A percentile compares a stretch with the other conserved stretches of the same genome.
Conservation (phyloP, 2,113 vertebrate species). For the Otocyon megalotis region DNA sequence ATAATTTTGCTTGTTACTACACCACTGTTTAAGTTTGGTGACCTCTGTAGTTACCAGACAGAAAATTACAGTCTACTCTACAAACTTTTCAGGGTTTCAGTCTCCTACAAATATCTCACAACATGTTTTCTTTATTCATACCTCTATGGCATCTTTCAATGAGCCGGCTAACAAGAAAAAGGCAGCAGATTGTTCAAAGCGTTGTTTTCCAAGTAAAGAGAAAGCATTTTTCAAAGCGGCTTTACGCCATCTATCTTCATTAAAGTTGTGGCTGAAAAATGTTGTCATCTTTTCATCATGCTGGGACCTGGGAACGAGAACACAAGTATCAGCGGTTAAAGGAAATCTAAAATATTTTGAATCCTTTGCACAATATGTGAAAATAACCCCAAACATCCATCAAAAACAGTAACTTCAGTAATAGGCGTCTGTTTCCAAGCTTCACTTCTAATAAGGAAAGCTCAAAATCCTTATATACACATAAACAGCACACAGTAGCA, state of each 20-base stretch:
- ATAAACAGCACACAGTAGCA: neutral
- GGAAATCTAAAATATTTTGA: slow-evolving; percentile 5
- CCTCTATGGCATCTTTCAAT: slow-evolving; percentile 98
- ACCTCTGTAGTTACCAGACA: neutral
- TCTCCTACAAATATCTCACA: neutral
- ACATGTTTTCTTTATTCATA: slow-evolving; percentile 75
- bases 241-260: slow-evolving; percentile 97
- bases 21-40: slow-evolving; percentile 20
- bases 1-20: neutral
- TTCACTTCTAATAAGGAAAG: neutral
- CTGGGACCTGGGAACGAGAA: slow-evolving; percentile 91
- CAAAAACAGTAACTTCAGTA: neutral
- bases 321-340: slow-evolving; percentile 41
- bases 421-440: neutral
- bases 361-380: slow-evolving; percentile 13
- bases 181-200: slow-evolving; percentile 98
- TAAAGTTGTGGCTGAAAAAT: slow-evolving; percentile 99
- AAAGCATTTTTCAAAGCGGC: slow-evolving; percentile 99
- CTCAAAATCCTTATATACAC: neutral
- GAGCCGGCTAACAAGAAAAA: slow-evolving; percentile 99
- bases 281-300: slow-evolving; percentile 98
- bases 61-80: neutral
- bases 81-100: neutral
- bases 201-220: slow-evolving; percentile 97
- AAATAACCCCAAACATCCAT: neutral